Evolutionary conservation across 2,113 vertebrate species (phyloP), one percentile per base, ranked within the genome.

Genomic region (Myanophis thanlyinensis): DNA sequence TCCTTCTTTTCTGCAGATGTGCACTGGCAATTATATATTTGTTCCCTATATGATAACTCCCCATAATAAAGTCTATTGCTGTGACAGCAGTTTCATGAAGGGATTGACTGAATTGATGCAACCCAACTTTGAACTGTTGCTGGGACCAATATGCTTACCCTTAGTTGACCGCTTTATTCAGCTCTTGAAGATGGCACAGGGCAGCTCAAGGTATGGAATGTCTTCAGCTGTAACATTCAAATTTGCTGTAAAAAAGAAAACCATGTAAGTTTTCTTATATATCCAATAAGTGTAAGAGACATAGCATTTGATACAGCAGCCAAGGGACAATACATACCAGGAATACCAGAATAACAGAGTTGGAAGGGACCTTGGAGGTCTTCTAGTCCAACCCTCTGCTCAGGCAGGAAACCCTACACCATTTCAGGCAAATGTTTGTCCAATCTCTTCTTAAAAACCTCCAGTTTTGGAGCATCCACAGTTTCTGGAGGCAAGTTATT

Each of bases 1-100:
- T 91, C 92, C 52, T 35, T 5, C 89, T 48, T 18, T 85, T 92
- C 91, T 73, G 89, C 97, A 99, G 99, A 98, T 98, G 56, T 99
- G 98, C 95, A 98, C 99, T n/a, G 98, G 98, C 92, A 99, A 99
- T 97, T 99, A 99, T 97, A 98, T 98, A 59, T 99, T 99, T 95
- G 98, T 99, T 95, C 99, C 99, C 0, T 99, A 99, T 92, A 99
- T 99, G 98, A 98, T 99, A 94, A 99, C 99, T 0, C 99, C 99
- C 0, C 99, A 99, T 93, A 99, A 98, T 97, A 99, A 99, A 96
- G 98, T 99, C 88, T 99, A 99, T 96, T 99, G 99, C 97, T 99
- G 99, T 88, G 99, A 99, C 51, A 98, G 98, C 96, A 99, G 98
- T 94, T 98, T 99, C 67, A 98, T 99, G 98, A 99, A 99, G 96